Evolutionary conservation across 1,140 invertebrate genomes (phyloP).

Genomic region (Ooceraea biroi): DNA sequence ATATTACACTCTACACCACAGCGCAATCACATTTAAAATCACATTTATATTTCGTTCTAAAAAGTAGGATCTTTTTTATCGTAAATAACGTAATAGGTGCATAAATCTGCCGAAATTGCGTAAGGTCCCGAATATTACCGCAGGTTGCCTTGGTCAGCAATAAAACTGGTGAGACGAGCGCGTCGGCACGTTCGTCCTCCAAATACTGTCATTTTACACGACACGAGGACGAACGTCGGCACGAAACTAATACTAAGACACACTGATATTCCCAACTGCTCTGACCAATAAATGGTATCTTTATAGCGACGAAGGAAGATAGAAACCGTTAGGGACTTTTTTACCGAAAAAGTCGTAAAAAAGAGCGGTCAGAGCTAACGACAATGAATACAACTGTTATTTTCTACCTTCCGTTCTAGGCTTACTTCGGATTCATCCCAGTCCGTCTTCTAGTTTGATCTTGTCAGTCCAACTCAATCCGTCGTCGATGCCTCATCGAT

Average conservation of each 20-base stretch:
- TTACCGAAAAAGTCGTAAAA: constrained; percentile 81
- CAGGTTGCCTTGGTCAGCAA: constrained; percentile 77
- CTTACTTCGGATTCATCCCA: constrained; percentile 46
- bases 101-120: constrained; percentile 19
- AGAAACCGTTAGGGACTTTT: constrained; percentile 80
- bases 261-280: constrained; percentile 38
- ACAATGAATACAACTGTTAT: constrained; percentile 80
- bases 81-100: constrained; percentile 20
- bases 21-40: constrained; percentile 23
- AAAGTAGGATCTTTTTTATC: neutral
- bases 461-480: constrained; percentile 67
- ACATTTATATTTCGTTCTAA: neutral
- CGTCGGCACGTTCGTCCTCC: constrained; percentile 79
- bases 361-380: constrained; percentile 65
- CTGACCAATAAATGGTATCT: constrained; percentile 56
- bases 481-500: constrained; percentile 67
- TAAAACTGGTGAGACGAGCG: constrained; percentile 79
- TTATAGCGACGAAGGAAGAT: constrained; percentile 17
- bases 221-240: constrained; percentile 65
- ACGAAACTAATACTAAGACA: constrained; percentile 56
- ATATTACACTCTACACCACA: constrained; percentile 28
- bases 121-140: constrained; percentile 57
- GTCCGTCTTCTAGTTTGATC: constrained; percentile 1
- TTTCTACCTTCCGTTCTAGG: constrained; percentile 70
- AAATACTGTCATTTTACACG: constrained; percentile 61